Base-by-base conservation (phyloP, 2,797 vertebrate genomes). In the Glyptemys insculpta region DNA sequence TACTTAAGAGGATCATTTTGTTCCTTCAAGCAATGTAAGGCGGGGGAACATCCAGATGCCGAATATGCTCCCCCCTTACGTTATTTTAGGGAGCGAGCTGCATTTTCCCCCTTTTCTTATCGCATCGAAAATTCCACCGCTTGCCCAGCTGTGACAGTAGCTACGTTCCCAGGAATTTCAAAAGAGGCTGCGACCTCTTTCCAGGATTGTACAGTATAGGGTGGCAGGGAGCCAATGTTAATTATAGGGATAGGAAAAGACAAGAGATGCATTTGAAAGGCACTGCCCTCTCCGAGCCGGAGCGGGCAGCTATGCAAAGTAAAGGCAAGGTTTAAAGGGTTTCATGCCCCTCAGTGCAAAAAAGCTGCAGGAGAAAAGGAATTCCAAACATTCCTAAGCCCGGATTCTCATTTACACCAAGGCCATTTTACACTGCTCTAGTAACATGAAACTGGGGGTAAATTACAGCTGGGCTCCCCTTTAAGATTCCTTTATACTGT, bases 151-250 rank as follows among this genome's bases (percentile, higher is more conserved):
- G 95, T 93, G 54, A 81, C 92, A 85, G 93, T 90, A 96, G 94
- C 89, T 90, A 65, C 3, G 85, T 96, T 95, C 95, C 95, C 95
- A 89, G 81, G 94, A 88, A 89, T 90, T 91, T 65, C 88, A 82
- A 89, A 90, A 79, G 37, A 90, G 94, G 94, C 94, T 94, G 23
- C 62, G 91, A 92, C 96, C 96, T 92, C 93, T 94, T 96, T 97
- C 96, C 96, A 97, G 95, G 96, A 90, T 81, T 31, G 0, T 88
- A 90, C 92, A 95, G 92, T 81, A 89, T 82, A 88, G 3, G 92
- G 84, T 97, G 97, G 97, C 97, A 0, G 78, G 87, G 85, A 96
- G 97, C 97, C 97, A 96, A 49, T n/a, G 88, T 84, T 96, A 95
- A 97, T 95, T 95, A 92, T 96, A 95, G 94, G 94, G 90, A 53